Evolutionary conservation across 1,140 invertebrate genomes (phyloP).

Genomic region (Radopholus similis): DNA sequence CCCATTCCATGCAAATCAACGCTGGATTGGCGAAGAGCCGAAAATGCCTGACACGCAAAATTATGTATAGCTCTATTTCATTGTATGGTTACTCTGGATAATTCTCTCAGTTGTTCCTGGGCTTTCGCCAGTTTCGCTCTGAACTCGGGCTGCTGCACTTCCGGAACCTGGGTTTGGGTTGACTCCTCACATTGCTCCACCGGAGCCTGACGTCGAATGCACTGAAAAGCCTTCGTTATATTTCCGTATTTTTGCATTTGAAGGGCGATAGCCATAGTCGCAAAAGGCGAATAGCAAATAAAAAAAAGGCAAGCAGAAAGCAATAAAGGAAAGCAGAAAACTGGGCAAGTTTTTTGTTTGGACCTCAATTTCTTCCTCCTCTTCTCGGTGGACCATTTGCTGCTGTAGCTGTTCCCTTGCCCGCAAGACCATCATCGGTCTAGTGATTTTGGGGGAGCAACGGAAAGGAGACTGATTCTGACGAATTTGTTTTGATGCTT

Average conservation of each 20-base stretch:
- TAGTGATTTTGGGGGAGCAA: conserved; percentile 18
- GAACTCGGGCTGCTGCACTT: no score
- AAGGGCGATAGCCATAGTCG: no score
- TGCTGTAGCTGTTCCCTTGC: neutral
- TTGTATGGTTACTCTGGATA: neutral
- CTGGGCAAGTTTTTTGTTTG: neutral
- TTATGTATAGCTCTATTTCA: neutral
- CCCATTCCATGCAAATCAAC: neutral
- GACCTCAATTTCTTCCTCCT: neutral
- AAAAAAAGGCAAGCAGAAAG: neutral
- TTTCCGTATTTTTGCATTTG: no score
- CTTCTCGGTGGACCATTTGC: neutral
- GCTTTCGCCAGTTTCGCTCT: neutral
- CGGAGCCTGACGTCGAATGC: neutral
- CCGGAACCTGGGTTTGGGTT: no score
- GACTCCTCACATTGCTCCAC: neutral
- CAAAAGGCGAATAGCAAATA: no score
- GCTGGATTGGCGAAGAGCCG: neutral
- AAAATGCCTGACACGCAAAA: neutral
- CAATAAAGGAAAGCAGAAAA: neutral
- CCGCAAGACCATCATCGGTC: neutral
- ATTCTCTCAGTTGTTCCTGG: conserved; percentile 12
- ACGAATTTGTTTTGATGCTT: neutral
- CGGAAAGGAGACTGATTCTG: neutral
- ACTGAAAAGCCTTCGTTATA: no score